These are phyloP conservation scores for Camponotus pennsylvanicus DNA, from an alignment of 1,140 invertebrate species.

Conservation along the genomic window DNA sequence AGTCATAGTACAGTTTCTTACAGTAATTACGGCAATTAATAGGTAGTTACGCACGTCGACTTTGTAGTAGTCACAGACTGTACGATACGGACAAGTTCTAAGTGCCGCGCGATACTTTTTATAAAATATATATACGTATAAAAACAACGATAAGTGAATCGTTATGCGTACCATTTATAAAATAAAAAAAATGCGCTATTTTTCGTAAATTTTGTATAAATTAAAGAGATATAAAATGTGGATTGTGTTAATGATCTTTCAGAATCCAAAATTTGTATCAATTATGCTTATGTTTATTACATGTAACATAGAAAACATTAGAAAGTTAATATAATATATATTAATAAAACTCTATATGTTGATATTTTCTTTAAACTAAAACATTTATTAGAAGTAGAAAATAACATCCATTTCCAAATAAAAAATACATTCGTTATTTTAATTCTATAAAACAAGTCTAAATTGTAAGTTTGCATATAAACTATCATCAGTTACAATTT, in stretches of 20 bases:
- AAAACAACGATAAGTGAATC: not conserved
- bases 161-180: not conserved
- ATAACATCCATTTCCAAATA: not conserved
- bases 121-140: not conserved
- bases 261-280: not conserved
- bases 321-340: not conserved
- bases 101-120: not conserved
- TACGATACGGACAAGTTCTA: not conserved
- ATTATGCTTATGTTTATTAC: not conserved
- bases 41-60: constrained; percentile 22
- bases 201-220: not conserved
- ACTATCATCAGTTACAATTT: not conserved
- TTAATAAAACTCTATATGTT: too few species aligned
- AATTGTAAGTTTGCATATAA: not conserved
- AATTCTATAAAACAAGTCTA: not conserved
- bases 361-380: not conserved
- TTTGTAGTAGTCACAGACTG: not conserved
- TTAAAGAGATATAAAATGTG: not conserved
- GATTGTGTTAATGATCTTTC: not conserved
- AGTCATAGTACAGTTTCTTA: not conserved
- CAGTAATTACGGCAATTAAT: not conserved
- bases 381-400: not conserved
- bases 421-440: not conserved
- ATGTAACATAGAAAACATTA: not conserved
- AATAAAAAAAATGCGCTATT: not conserved